These are phyloP conservation scores for Cephus nigrinus DNA, from an alignment of 2,888 invertebrate genomes.

Conservation along the genomic window DNA sequence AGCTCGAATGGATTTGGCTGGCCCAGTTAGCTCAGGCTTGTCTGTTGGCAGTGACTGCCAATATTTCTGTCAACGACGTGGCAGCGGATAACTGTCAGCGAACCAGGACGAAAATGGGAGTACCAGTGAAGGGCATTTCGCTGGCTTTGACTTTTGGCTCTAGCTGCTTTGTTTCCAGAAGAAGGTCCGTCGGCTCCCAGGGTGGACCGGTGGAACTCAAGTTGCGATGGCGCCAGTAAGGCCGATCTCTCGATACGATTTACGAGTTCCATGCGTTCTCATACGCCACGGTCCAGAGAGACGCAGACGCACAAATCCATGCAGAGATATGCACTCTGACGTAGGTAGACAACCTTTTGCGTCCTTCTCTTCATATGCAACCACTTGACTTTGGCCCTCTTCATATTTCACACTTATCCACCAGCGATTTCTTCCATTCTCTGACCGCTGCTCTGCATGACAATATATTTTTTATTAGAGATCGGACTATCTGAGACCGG, in stretches of 20 bases:
- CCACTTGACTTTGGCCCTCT: slow-evolving; percentile 39
- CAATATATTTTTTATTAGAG: background rate
- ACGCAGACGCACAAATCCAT: background rate
- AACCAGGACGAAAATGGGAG: background rate
- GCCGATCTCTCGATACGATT: slow-evolving; percentile 29
- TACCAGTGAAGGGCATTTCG: background rate
- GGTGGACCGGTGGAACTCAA: background rate
- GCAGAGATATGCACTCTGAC: slow-evolving; percentile 29
- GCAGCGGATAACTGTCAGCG: background rate
- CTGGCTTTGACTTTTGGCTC: background rate
- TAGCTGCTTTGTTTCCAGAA: background rate
- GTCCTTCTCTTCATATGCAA: slow-evolving; percentile 33
- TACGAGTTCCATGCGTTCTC: slow-evolving; percentile 35
- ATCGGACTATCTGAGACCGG: background rate
- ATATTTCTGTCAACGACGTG: background rate
- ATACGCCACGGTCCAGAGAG: background rate
- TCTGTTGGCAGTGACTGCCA: background rate
- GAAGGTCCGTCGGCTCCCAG: background rate
- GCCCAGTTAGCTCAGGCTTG: background rate
- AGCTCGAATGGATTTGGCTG: background rate
- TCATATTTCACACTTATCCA: slow-evolving; percentile 39
- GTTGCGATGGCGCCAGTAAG: slow-evolving; percentile 31
- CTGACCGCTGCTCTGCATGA: background rate
- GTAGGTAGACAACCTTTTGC: slow-evolving; percentile 29
- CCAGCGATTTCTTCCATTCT: slow-evolving; percentile 15